Evolutionary conservation across 1,140 invertebrate genomes (phyloP).

Genomic region (Drosophila sp.): DNA sequence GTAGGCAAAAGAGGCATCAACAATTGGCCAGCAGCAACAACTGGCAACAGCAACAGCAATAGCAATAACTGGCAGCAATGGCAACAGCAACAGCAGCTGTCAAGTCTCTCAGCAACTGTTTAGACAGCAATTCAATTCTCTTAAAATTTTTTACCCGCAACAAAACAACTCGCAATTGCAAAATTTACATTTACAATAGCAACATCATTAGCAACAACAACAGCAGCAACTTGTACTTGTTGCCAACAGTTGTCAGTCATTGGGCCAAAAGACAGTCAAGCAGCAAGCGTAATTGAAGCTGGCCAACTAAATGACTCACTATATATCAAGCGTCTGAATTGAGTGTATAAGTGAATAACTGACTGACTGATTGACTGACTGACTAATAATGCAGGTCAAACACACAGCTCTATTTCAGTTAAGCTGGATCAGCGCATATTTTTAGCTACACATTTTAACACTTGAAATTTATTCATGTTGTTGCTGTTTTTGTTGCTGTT

Average conservation of each 20-base stretch:
- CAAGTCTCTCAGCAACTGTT: constrained; percentile 37
- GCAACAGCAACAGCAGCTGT: constrained; percentile 34
- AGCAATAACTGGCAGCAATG: constrained; percentile 14
- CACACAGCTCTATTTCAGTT: neutral
- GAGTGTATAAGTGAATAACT: constrained; percentile 6
- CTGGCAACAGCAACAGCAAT: neutral
- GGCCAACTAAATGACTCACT: constrained; percentile 27
- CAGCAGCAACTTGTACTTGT: neutral
- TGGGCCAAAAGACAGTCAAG: neutral
- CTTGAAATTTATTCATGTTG: constrained; percentile 29
- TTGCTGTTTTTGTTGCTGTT: constrained; percentile 10
- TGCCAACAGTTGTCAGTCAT: neutral
- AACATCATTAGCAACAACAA: constrained; percentile 22
- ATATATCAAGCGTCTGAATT: neutral
- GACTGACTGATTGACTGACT: constrained; percentile 1
- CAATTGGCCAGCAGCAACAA: neutral
- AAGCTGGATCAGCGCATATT: constrained; percentile 30
- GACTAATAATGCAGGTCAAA: constrained; percentile 59
- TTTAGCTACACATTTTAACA: constrained; percentile 2
- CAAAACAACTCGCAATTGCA: neutral
- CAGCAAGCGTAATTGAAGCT: constrained; percentile 19
- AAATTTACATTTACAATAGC: constrained; percentile 28
- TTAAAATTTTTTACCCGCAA: constrained; percentile 1
- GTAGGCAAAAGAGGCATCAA: too few species aligned
- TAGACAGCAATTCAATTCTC: constrained; percentile 18